Conservation (phyloP, 2,888 invertebrate species). For the Sericinus montela region DNA sequence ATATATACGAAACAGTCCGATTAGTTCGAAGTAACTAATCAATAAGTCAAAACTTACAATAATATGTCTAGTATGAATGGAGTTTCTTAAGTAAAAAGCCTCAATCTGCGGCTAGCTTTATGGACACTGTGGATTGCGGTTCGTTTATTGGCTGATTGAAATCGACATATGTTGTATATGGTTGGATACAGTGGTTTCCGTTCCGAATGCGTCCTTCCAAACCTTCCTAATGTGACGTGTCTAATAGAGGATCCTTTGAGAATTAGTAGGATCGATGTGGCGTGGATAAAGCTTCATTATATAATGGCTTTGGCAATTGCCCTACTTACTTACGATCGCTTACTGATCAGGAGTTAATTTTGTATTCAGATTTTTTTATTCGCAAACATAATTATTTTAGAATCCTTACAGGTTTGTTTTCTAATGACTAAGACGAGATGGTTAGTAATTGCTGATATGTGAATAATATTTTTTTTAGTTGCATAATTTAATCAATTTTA, state of each 20-base stretch:
- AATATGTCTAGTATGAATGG: conserved; percentile 22
- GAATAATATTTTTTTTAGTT: too few relatives aligned
- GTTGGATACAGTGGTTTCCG: conserved; percentile 50
- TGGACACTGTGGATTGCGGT: conserved; percentile 27
- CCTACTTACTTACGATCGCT: neutral
- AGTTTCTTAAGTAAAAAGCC: conserved; percentile 21
- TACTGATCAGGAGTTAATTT: too few relatives aligned
- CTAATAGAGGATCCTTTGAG: conserved; percentile 47
- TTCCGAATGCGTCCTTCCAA: conserved; percentile 36
- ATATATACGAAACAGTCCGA: neutral
- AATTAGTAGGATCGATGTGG: conserved; percentile 49
- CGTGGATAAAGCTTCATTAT: conserved; percentile 39
- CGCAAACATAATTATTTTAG: too few relatives aligned
- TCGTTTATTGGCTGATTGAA: conserved; percentile 53
- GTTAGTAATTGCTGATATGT: too few relatives aligned
- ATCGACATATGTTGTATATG: conserved; percentile 56
- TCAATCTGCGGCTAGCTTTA: conserved; percentile 24
- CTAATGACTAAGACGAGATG: too few relatives aligned
- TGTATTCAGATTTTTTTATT: too few relatives aligned
- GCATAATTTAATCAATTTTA: too few relatives aligned
- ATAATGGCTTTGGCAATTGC: conserved; percentile 17
- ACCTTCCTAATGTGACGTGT: conserved; percentile 49
- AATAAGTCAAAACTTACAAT: conserved; percentile 21
- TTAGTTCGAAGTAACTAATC: conserved; percentile 16
- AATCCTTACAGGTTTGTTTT: too few relatives aligned